Conservation (phyloP, 2,888 invertebrate genomes). For the Augochlorella aurata region DNA sequence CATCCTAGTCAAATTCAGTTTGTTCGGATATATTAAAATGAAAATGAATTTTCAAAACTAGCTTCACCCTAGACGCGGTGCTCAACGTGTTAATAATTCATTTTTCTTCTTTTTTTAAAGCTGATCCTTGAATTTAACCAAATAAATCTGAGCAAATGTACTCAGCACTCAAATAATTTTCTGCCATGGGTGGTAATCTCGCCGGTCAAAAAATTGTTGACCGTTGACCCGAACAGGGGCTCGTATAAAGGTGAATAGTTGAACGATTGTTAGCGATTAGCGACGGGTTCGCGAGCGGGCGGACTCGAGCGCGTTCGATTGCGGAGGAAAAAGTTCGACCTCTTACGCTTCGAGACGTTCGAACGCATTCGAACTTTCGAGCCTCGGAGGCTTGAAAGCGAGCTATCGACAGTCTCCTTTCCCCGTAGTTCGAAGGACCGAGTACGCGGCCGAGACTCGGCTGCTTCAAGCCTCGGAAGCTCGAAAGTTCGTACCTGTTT, state of each 20-base stretch:
- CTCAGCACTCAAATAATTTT: too few species aligned
- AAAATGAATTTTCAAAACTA: too few species aligned
- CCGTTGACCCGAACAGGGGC: not conserved
- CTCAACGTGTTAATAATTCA: too few species aligned
- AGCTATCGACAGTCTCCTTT: not conserved
- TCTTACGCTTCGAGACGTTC: not conserved
- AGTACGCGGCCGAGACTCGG: not conserved
- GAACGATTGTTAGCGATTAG: not conserved
- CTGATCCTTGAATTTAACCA: too few species aligned
- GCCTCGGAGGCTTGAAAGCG: conserved; percentile 8
- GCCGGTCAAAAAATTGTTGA: not conserved
- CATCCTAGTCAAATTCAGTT: too few species aligned
- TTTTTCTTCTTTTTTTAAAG: too few species aligned
- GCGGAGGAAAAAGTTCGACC: not conserved
- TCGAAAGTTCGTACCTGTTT: conserved; percentile 10
- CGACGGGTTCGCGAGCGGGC: not conserved
- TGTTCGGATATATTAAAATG: too few species aligned
- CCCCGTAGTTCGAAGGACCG: not conserved
- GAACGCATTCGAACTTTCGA: conserved; percentile 3
- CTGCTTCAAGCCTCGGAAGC: conserved; percentile 3
- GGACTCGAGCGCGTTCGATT: not conserved
- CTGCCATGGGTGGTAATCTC: too few species aligned
- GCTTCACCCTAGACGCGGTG: too few species aligned
- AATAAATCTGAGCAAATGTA: too few species aligned
- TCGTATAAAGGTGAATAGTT: not conserved